Evolutionary conservation across 2,888 invertebrate species (phyloP), one percentile per base, ranked within the genome.

Genomic region (Sympetrum striolatum): DNA sequence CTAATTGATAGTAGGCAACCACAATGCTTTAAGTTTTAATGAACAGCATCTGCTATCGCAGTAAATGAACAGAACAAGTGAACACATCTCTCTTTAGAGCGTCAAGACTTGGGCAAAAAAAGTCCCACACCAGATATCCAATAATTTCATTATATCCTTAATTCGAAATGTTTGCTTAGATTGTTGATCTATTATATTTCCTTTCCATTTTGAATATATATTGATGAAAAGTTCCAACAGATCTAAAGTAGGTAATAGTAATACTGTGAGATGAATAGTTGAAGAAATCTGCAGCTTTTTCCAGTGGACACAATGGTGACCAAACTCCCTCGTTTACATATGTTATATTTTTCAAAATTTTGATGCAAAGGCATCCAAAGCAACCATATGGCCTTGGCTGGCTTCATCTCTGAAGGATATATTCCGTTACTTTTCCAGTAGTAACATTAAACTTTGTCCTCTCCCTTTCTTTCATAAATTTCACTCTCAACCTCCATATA

Each of bases 131-230:
- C 86, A 86, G 86, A 86, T 37, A 86, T 86, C 86, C 86, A 86
- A 60, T 86, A 60, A 64, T 86, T 86, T 86, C 86, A 60, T 86
- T 60, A 86, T 86, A 86, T 86, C 60, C 35, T 60, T 86, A 86
- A 86, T 58, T 86, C 60, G 37, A 86, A 58, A 86, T 86, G 35
- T 64, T 86, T n/a, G 86, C 86, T 60, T 86, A 86, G 60, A 86
- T 37, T 86, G 86, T 86, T 86, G 86, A 86, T 64, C 86, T 86
- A 86, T 86, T 86, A 86, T 86, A 86, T 86, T 86, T 86, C 86
- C 86, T 86, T 86, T 86, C 86, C 86, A 86, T 86, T 82, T 86
- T 86, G 86, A 86, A 60, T 86, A 86, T 86, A 86, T 86, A 86
- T 37, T 39, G 86, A 86, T 86, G 86, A 64, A 86, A 86, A 86